phyloP scores from a whole-genome alignment of 2,113 vertebrate genomes.

The Australoheros scitulus region DNA sequence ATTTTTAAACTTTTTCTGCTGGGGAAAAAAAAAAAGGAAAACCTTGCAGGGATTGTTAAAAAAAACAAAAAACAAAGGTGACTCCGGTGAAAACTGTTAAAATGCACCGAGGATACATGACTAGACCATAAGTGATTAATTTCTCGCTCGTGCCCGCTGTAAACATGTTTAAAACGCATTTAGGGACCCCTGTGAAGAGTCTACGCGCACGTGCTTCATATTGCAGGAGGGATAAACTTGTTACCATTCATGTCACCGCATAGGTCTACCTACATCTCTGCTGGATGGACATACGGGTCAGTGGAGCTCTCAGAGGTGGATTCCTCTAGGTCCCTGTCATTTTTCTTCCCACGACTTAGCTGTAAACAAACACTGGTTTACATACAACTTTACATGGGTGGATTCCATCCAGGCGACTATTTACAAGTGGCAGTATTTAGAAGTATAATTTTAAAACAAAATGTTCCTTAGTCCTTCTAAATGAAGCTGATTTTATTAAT shows the following conservation, averaged over 20 bases:
- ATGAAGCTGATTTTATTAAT: not conserved
- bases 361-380: constrained; percentile 41
- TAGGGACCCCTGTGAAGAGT: constrained; percentile 11
- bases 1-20: constrained; percentile 79
- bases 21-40: not conserved
- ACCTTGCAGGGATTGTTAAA: not conserved
- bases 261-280: constrained; percentile 37
- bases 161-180: constrained; percentile 30
- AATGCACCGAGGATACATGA: not conserved
- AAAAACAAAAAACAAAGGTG: not conserved
- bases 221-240: constrained; percentile 39
- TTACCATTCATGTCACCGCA: constrained; percentile 40
- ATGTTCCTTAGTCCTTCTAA: not conserved
- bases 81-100: not conserved
- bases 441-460: not conserved
- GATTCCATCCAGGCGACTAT: not conserved
- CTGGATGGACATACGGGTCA: constrained; percentile 52
- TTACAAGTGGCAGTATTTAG: not conserved
- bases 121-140: constrained; percentile 42
- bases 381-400: not conserved
- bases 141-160: constrained; percentile 16
- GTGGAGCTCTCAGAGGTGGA: constrained; percentile 47
- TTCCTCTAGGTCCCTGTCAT: constrained; percentile 37
- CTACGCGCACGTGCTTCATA: not conserved
- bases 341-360: not conserved